A percentile compares a stretch with the other conserved stretches of the same genome.
phyloP scores from a whole-genome alignment of 2,797 vertebrate species.

The Petrocephalus sullivani region DNA sequence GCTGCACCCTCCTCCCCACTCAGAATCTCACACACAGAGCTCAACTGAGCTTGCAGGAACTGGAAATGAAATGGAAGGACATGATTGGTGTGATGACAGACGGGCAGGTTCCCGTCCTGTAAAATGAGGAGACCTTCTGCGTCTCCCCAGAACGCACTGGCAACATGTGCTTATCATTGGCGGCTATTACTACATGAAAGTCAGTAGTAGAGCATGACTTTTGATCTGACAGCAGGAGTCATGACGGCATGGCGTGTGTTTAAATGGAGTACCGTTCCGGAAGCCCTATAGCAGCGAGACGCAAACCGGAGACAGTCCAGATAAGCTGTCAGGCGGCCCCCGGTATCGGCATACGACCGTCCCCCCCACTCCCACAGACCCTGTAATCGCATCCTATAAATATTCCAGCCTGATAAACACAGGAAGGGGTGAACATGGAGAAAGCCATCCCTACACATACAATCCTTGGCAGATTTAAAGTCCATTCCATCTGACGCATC shows the following conservation, averaged over 20 bases:
- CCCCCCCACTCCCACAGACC: conserved; percentile 27
- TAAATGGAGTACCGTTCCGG: conserved; percentile 11
- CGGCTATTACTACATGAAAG: not conserved
- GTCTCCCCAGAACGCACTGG: not conserved
- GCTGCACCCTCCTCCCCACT: not conserved
- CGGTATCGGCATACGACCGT: conserved; percentile 31
- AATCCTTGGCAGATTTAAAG: conserved; percentile 56
- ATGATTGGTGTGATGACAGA: not conserved
- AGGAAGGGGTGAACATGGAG: conserved; percentile 47
- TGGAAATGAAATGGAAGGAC: not conserved
- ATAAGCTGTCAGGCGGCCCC: conserved; percentile 28
- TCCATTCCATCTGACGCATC: conserved; percentile 36
- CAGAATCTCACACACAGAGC: not conserved
- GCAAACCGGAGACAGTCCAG: not conserved
- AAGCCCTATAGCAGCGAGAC: not conserved
- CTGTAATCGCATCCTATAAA: conserved; percentile 53
- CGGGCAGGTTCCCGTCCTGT: not conserved
- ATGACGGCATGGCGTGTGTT: conserved; percentile 27
- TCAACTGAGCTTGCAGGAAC: conserved; percentile 2
- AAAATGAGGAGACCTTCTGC: not conserved
- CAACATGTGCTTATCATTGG: not conserved
- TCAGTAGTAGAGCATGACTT: conserved; percentile 40
- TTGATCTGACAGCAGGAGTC: conserved; percentile 35
- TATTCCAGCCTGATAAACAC: conserved; percentile 56
- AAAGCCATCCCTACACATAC: conserved; percentile 57